Base-by-base conservation (phyloP, 2,888 invertebrate species). In the Byasa hedistus region DNA sequence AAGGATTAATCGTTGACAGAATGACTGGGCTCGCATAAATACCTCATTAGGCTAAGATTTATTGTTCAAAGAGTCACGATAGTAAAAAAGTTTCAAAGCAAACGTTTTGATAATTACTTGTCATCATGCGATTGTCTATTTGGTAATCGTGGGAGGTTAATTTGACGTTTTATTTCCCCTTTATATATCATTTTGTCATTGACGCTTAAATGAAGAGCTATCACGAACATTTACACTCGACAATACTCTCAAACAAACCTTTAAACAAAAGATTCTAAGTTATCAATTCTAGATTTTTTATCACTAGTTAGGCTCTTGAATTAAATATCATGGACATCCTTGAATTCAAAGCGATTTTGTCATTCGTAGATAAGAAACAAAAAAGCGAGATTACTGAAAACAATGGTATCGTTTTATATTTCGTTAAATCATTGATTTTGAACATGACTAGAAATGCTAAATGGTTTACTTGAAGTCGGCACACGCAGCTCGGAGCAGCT, bases 91-190 rank as follows among this genome's bases (percentile, higher is more conserved):
- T 87, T 87, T 76, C 73, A 78, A 85, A 84, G 81, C 80, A 82
- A 85, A 85, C 82, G 75, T 80, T 87, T 84, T 86, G 84, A 90
- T 91, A 91, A 91, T 91, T 91, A 91, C 87, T 90, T 88, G 84
- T 79, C 86, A 87, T 82, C 91, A 91, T 91, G 91, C 91, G 88
- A 91, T 86, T 89, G 88, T 90, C 89, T 91, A 87, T 89, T 86
- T 79, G 83, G 79, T 79, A 77, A 78, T 78, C 77, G 73, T 76
- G 76, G 80, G 75, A 79, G 79, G 78, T 86, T 87, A 84, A 87
- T 87, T 87, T 79, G 78, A 68, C 75, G 79, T 86, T 89, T 87
- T 88, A 86, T 87, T 85, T 80, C 71, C n/a, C 79, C 67, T 79
- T 80, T 83, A 89, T 89, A 87, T 87, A 88, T 89, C 89, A 89